Percentiles rank a stretch among this genome's conserved stretches.
Conservation (phyloP, 2,888 invertebrate genomes). For the Eristalinus sepulchralis region DNA sequence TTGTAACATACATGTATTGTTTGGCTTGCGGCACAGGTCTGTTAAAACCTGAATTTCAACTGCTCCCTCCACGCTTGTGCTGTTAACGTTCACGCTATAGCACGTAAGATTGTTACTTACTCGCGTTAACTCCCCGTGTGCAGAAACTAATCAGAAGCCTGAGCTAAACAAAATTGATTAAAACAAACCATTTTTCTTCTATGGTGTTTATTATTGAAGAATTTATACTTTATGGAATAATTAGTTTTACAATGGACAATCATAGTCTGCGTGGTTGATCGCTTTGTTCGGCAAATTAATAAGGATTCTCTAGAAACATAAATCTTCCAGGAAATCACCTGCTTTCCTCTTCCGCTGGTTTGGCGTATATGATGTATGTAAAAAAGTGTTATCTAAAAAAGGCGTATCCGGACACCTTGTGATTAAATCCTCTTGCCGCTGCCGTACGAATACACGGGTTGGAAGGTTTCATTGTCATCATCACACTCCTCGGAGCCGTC, state of each 20-base stretch:
- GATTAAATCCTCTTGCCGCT: conserved; percentile 63
- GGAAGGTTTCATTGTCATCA: conserved; percentile 80
- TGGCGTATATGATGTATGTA: not conserved
- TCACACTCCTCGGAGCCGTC: conserved; percentile 90
- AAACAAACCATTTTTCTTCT: conserved; percentile 28
- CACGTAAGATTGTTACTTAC: too few species aligned
- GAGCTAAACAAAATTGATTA: too few species aligned
- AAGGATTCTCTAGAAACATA: conserved; percentile 27
- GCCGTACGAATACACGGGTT: conserved; percentile 78
- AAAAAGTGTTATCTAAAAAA: conserved; percentile 40
- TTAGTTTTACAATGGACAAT: conserved; percentile 50
- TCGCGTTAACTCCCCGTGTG: too few species aligned
- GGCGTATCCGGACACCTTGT: not conserved
- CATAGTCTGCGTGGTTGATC: conserved; percentile 44
- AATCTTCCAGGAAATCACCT: conserved; percentile 36
- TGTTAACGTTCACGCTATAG: too few species aligned
- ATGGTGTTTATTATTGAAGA: conserved; percentile 66
- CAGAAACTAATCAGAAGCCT: too few species aligned
- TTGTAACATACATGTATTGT: too few species aligned
- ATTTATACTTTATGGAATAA: conserved; percentile 50
- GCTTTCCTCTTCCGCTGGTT: conserved; percentile 17
- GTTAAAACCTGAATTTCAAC: too few species aligned
- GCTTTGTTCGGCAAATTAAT: conserved; percentile 58
- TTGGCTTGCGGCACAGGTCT: too few species aligned
- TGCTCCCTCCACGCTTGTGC: too few species aligned